Evolutionary conservation across 2,888 invertebrate species (phyloP).

Genomic region (Drosophila barbarae): DNA sequence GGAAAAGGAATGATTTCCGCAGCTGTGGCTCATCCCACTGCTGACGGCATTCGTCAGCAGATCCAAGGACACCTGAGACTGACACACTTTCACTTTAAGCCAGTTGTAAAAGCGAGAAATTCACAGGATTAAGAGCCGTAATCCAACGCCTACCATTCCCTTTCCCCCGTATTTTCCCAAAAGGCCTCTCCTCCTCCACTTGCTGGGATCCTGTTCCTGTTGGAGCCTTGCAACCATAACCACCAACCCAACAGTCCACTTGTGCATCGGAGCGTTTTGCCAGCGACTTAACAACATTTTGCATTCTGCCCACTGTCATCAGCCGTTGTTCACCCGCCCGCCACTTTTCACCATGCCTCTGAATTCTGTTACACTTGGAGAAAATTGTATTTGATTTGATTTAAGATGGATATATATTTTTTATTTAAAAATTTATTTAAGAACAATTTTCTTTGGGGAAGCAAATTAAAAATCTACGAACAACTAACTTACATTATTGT

Average conservation of each 20-base stretch:
- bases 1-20: conserved; percentile 26
- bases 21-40: conserved; percentile 18
- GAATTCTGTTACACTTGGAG: not conserved
- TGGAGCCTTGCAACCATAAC: conserved; percentile 29
- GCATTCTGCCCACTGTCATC: conserved; percentile 50
- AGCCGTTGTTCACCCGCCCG: conserved; percentile 26
- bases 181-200: not conserved
- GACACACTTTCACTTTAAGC: conserved; percentile 41
- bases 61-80: conserved; percentile 38
- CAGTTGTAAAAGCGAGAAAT: conserved; percentile 42
- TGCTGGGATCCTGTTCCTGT: conserved; percentile 7
- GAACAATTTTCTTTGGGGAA: too few species aligned
- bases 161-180: not conserved
- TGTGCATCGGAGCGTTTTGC: conserved; percentile 45
- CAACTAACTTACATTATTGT: too few species aligned
- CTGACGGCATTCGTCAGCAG: conserved; percentile 28
- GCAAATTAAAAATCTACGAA: too few species aligned
- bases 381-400: not conserved
- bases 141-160: conserved; percentile 23
- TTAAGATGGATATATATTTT: too few species aligned
- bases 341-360: not conserved
- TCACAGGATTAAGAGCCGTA: conserved; percentile 42
- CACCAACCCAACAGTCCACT: conserved; percentile 40
- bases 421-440: too few species aligned
- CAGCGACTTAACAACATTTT: conserved; percentile 56